Evolutionary conservation across 2,888 invertebrate species (phyloP).

Genomic region (Agrotis puta): DNA sequence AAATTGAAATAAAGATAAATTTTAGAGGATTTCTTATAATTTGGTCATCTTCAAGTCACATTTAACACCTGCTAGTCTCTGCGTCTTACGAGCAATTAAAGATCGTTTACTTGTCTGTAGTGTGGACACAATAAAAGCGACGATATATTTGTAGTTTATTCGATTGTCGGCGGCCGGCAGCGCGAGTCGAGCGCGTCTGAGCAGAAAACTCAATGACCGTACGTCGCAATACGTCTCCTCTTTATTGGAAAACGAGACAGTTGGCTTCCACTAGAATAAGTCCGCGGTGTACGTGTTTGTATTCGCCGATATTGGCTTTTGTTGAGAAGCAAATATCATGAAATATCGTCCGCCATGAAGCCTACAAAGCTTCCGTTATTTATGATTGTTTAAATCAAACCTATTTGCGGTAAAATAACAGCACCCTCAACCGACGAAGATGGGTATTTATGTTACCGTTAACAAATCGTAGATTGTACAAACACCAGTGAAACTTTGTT

Average conservation of each 20-base stretch:
- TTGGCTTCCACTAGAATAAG: slow-evolving; percentile 84
- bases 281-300: slow-evolving; percentile 81
- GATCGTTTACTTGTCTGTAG: slow-evolving; percentile 24
- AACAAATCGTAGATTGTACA: slow-evolving; percentile 73
- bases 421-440: slow-evolving; percentile 40
- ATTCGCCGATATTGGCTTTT: slow-evolving; percentile 82
- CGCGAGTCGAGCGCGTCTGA: slow-evolving; percentile 78
- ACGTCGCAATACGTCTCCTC: slow-evolving; percentile 85
- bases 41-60: neutral
- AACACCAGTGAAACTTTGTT: slow-evolving; percentile 73
- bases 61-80: neutral
- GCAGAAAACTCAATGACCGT: slow-evolving; percentile 88
- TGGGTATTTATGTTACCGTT: slow-evolving; percentile 71
- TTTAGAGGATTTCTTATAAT: slow-evolving; percentile 14
- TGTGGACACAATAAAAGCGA: slow-evolving; percentile 49
- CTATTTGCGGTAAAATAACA: slow-evolving; percentile 32
- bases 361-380: slow-evolving; percentile 55
- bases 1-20: slow-evolving; percentile 28
- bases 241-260: slow-evolving; percentile 89
- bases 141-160: slow-evolving; percentile 69
- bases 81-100: slow-evolving; percentile 34
- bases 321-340: slow-evolving; percentile 79
- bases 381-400: slow-evolving; percentile 62
- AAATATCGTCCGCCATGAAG: slow-evolving; percentile 73
- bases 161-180: slow-evolving; percentile 71